Percentiles rank a stretch among this genome's conserved stretches.
phyloP scores from a whole-genome alignment of 1,140 invertebrate genomes.

The Trichogramma pretiosum region DNA sequence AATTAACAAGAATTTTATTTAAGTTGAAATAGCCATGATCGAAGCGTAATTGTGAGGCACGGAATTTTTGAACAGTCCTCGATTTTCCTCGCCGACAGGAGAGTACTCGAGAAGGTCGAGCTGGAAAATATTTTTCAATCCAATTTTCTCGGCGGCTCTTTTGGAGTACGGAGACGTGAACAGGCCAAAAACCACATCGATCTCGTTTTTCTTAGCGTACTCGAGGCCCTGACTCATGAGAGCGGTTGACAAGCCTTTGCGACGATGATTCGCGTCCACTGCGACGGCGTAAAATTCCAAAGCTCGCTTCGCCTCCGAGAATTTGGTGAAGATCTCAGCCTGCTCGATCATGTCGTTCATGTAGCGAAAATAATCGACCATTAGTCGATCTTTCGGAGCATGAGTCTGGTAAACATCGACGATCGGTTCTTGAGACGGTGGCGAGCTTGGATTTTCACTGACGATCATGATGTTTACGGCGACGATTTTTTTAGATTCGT shows the following conservation, averaged over 20 bases:
- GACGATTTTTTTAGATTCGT: slow-evolving; percentile 8
- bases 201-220: slow-evolving; percentile 3
- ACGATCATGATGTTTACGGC: slow-evolving; percentile 17
- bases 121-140: slow-evolving; percentile 15
- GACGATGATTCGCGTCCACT: slow-evolving; percentile 18
- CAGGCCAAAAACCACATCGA: slow-evolving; percentile 23
- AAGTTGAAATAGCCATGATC: slow-evolving; percentile 17
- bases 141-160: slow-evolving; percentile 17
- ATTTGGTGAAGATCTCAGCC: slow-evolving; percentile 6
- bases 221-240: slow-evolving; percentile 14
- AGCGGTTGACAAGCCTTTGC: slow-evolving; percentile 14
- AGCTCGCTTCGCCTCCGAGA: slow-evolving; percentile 6
- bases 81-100: slow-evolving; percentile 9
- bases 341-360: slow-evolving; percentile 19
- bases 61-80: slow-evolving; percentile 13
- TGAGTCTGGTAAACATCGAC: slow-evolving; percentile 6
- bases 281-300: slow-evolving; percentile 26
- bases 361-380: slow-evolving; percentile 15
- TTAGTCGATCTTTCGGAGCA: background rate
- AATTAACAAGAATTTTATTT: too few species aligned
- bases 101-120: slow-evolving; percentile 21
- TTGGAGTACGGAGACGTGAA: slow-evolving; percentile 25
- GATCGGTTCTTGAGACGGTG: background rate
- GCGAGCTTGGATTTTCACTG: slow-evolving; percentile 15
- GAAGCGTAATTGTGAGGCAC: slow-evolving; percentile 17